Evolutionary conservation across 2,888 invertebrate genomes (phyloP).

Genomic region (Prostheceraeus crozeri): DNA sequence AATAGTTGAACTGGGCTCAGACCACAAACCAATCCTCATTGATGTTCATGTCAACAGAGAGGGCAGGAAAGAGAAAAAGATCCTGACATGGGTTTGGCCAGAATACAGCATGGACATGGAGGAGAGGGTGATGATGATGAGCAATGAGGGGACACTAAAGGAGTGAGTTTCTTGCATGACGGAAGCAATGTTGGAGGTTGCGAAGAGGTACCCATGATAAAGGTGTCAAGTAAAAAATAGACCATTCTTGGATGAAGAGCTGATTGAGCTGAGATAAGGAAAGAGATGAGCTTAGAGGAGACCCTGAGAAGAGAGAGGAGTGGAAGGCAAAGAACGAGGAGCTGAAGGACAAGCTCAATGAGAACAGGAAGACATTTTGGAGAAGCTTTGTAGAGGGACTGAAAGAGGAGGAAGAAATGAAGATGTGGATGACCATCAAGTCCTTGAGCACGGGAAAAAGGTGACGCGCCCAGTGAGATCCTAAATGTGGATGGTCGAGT

Average conservation of each 20-base stretch:
- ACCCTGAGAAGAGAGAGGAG: slow-evolving; percentile 11
- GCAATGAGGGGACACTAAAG: too few relatives aligned
- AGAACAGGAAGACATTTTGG: slow-evolving; percentile 8
- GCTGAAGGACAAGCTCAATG: background rate
- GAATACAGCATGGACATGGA: background rate
- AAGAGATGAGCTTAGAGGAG: slow-evolving; percentile 14
- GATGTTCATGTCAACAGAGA: too few relatives aligned
- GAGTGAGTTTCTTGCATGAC: too few relatives aligned
- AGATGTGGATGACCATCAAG: slow-evolving; percentile 14
- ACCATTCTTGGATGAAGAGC: slow-evolving; percentile 11
- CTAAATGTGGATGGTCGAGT: background rate
- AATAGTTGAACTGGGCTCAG: background rate
- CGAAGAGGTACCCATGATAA: slow-evolving; percentile 16
- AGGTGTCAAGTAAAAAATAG: too few relatives aligned
- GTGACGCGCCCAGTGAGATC: background rate
- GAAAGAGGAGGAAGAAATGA: background rate
- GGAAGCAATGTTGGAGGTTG: background rate
- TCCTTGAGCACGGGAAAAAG: slow-evolving; percentile 16
- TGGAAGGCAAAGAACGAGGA: background rate
- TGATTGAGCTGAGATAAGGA: background rate
- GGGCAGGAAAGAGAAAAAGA: background rate
- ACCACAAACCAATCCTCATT: too few relatives aligned
- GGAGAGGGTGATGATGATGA: background rate
- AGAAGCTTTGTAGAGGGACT: background rate
- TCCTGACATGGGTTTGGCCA: slow-evolving; percentile 2